Percentiles rank a stretch among this genome's conserved stretches.
These are phyloP conservation scores for Oncorhynchus clarkii DNA, from an alignment of 2,113 vertebrate species.

Conservation along the genomic window DNA sequence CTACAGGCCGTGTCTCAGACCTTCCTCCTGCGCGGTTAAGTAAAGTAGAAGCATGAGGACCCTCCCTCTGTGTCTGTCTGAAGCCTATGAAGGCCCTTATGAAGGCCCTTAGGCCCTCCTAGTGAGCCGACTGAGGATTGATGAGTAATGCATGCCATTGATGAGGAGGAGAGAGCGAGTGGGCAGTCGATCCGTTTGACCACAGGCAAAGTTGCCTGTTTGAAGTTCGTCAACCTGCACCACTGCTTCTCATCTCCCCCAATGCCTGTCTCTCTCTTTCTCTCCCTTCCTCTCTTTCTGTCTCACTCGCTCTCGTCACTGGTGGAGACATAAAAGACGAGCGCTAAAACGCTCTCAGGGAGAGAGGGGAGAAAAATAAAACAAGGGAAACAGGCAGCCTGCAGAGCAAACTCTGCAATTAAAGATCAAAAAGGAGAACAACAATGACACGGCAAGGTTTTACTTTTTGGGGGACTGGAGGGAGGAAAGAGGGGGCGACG, in stretches of 20 bases:
- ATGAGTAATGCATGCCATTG: neutral
- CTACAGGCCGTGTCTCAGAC: neutral
- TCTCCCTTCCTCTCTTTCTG: constrained; percentile 1
- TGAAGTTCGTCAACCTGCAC: constrained; percentile 41
- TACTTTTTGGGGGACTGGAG: constrained; percentile 14
- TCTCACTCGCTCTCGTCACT: neutral
- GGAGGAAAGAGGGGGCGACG: no score
- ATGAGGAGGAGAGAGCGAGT: neutral
- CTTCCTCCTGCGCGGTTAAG: constrained; percentile 1
- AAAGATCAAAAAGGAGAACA: constrained; percentile 15
- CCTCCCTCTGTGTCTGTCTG: constrained; percentile 3
- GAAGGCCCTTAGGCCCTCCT: neutral
- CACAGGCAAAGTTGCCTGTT: constrained; percentile 37
- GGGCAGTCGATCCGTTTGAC: constrained; percentile 13
- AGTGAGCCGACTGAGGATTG: neutral
- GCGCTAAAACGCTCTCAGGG: neutral
- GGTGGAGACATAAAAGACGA: constrained; percentile 3
- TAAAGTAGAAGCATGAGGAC: neutral
- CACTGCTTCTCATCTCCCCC: constrained; percentile 32
- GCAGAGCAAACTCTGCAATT: constrained; percentile 25
- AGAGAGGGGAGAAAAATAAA: neutral
- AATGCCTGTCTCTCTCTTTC: constrained; percentile 15
- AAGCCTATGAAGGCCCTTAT: neutral
- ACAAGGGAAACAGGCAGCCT: neutral
- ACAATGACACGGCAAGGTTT: constrained; percentile 33